phyloP scores from a whole-genome alignment of 1,140 invertebrate genomes.

The Aethina tumida region DNA sequence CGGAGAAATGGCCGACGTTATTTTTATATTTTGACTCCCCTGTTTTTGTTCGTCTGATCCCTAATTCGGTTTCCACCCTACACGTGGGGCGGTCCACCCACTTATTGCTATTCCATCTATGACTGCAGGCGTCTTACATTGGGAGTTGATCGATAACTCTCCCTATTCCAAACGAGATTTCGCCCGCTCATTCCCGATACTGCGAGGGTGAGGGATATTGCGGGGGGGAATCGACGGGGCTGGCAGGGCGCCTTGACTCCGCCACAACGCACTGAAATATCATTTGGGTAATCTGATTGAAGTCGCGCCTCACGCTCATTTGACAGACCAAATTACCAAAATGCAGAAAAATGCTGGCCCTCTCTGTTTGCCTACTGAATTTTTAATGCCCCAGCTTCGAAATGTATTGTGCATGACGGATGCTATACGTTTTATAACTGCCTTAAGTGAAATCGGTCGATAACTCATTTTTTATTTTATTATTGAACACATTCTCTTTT shows the following conservation, averaged over 20 bases:
- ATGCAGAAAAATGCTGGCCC: too few relatives aligned
- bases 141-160: constrained; percentile 27
- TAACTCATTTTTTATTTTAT: too few relatives aligned
- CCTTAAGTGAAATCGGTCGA: too few relatives aligned
- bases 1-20: constrained; percentile 24
- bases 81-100: constrained; percentile 20
- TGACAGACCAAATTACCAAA: too few relatives aligned
- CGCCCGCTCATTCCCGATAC: constrained; percentile 23
- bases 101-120: constrained; percentile 33
- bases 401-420: too few relatives aligned
- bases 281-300: constrained; percentile 24
- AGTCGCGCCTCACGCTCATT: constrained; percentile 11
- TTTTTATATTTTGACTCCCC: constrained; percentile 31
- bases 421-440: too few relatives aligned
- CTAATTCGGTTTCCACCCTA: constrained; percentile 29
- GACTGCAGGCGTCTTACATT: constrained; percentile 28
- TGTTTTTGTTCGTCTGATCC: constrained; percentile 30
- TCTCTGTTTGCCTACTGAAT: too few relatives aligned
- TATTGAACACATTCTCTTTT: too few relatives aligned
- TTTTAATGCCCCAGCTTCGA: too few relatives aligned
- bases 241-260: constrained; percentile 15
- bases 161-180: constrained; percentile 29
- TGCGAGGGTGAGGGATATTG: constrained; percentile 2
- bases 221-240: not conserved
- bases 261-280: constrained; percentile 20